These are phyloP conservation scores for Meteorus sp. DNA, from an alignment of 1,140 invertebrate genomes.

Conservation along the genomic window DNA sequence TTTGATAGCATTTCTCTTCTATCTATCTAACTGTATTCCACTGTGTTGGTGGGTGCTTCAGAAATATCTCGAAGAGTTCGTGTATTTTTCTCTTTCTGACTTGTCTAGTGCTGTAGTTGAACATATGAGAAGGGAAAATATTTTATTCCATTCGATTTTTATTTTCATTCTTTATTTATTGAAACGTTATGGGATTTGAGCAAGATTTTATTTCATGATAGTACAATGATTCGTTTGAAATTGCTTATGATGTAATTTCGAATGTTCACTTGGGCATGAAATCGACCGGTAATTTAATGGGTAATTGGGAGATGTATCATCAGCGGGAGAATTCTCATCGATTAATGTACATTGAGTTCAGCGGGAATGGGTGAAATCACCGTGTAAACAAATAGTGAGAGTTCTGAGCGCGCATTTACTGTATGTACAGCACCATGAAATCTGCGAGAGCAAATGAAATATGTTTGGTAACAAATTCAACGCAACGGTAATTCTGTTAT, in stretches of 20 bases:
- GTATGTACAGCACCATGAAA: not conserved
- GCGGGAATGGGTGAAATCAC: not conserved
- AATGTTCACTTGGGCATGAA: slow-evolving; percentile 1
- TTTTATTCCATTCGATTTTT: too few species aligned
- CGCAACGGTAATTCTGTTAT: slow-evolving; percentile 8
- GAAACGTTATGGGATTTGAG: too few species aligned
- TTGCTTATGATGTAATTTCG: not conserved
- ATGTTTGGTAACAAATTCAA: not conserved
- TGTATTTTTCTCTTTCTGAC: not conserved
- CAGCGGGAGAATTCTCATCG: slow-evolving; percentile 6
- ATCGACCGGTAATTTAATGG: slow-evolving; percentile 15
- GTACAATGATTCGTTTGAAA: slow-evolving; percentile 16
- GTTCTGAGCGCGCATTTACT: not conserved
- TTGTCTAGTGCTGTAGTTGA: too few species aligned
- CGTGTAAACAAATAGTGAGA: slow-evolving; percentile 5
- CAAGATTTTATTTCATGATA: slow-evolving; percentile 5
- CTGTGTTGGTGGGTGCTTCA: too few species aligned
- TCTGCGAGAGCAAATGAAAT: not conserved
- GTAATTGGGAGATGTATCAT: slow-evolving; percentile 12
- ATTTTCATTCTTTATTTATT: too few species aligned
- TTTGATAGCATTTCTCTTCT: slow-evolving; percentile 2
- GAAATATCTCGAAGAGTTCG: slow-evolving; percentile 10
- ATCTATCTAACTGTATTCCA: not conserved
- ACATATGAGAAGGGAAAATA: too few species aligned
- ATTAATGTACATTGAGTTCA: slow-evolving; percentile 9